A percentile compares a stretch with the other conserved stretches of the same genome.
These are phyloP conservation scores for Darevskia nairensis DNA, from an alignment of 2,797 vertebrate species.

Conservation along the genomic window DNA sequence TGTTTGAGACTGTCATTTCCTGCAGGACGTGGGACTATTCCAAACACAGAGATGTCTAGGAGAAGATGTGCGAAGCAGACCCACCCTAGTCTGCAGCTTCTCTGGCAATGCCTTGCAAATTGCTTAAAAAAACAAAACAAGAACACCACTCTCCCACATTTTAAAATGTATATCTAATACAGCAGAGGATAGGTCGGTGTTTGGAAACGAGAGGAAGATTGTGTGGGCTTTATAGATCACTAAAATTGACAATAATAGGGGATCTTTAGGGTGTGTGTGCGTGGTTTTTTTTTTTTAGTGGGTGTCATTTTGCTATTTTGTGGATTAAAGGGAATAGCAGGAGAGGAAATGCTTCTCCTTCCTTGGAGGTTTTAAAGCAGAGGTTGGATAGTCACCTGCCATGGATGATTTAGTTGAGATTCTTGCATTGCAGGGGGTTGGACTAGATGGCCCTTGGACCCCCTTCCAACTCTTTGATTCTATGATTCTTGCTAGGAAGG, in stretches of 20 bases:
- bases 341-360: neutral
- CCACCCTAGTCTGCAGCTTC: neutral
- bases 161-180: neutral
- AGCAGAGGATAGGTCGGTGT: neutral
- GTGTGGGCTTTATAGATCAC: neutral
- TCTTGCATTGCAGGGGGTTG: no score
- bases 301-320: neutral
- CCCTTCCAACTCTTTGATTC: no score
- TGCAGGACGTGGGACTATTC: neutral
- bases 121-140: neutral
- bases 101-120: neutral
- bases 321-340: neutral
- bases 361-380: no score
- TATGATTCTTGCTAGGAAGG: no score
- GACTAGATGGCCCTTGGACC: no score
- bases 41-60: neutral
- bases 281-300: neutral
- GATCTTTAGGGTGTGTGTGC: neutral
- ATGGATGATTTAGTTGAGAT: no score
- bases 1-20: conserved; percentile 25
- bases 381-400: no score
- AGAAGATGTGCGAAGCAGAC: neutral
- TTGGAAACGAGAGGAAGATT: neutral
- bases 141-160: neutral
- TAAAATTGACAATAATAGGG: neutral